These are phyloP conservation scores for Hippolais icterina DNA, from an alignment of 2,113 vertebrate genomes.

Conservation along the genomic window DNA sequence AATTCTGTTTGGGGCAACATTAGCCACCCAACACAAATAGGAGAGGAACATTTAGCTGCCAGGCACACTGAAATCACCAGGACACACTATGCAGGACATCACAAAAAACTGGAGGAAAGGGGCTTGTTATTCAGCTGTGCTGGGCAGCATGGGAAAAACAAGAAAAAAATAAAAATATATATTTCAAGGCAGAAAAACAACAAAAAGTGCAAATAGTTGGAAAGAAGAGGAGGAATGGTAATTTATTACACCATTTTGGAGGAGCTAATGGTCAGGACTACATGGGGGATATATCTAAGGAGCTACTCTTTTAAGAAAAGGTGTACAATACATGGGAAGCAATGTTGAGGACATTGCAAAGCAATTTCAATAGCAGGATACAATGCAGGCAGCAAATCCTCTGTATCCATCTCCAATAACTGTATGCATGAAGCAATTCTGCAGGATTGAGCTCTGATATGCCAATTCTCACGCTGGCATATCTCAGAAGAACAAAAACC, in stretches of 20 bases:
- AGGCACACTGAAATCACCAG: background rate
- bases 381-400: background rate
- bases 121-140: background rate
- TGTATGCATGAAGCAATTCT: background rate
- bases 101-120: background rate
- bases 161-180: background rate
- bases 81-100: background rate
- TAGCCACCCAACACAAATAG: background rate
- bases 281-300: background rate
- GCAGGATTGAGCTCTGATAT: background rate
- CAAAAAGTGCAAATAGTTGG: background rate
- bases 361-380: background rate
- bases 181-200: background rate
- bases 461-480: background rate
- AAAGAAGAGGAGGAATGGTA: background rate
- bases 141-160: background rate
- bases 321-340: background rate
- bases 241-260: background rate
- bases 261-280: background rate
- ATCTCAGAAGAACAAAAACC: background rate
- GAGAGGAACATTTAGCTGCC: background rate
- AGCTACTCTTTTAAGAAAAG: background rate
- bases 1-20: background rate
- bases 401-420: background rate
- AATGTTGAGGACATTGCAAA: background rate